Evolutionary conservation across 2,113 vertebrate genomes (phyloP).

Genomic region (Eleginops maclovinus): DNA sequence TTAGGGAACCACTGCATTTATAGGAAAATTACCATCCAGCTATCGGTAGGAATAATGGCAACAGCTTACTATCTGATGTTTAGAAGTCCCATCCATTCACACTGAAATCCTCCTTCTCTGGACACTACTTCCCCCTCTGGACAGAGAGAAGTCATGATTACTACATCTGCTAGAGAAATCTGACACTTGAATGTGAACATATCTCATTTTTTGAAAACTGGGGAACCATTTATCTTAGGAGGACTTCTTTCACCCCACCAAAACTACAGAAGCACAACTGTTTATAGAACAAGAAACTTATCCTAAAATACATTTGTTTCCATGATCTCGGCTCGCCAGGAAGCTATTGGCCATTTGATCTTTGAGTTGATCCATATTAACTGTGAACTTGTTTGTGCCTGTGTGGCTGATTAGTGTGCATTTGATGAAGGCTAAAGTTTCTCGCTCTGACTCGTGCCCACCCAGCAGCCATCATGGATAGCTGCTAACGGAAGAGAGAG

Average conservation of each 20-base stretch:
- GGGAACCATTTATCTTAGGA: slow-evolving; percentile 4
- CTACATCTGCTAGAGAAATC: not conserved
- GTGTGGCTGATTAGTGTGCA: slow-evolving; percentile 59
- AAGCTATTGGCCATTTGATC: not conserved
- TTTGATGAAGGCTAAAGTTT: slow-evolving; percentile 65
- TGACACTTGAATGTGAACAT: not conserved
- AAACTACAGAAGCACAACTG: slow-evolving; percentile 14
- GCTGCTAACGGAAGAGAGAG: slow-evolving; percentile 63
- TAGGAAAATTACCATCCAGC: too few relatives aligned
- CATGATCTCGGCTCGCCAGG: slow-evolving; percentile 1
- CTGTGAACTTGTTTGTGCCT: slow-evolving; percentile 46
- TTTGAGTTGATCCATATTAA: slow-evolving; percentile 49
- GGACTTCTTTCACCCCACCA: not conserved
- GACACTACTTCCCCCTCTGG: not conserved
- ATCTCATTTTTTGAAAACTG: not conserved
- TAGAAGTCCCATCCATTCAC: not conserved
- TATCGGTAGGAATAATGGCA: too few relatives aligned
- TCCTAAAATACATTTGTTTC: slow-evolving; percentile 6
- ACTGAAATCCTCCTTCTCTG: not conserved
- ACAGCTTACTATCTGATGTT: not conserved
- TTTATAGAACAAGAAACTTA: slow-evolving; percentile 22
- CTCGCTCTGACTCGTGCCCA: slow-evolving; percentile 63
- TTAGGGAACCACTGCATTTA: not conserved
- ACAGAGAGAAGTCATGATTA: not conserved
- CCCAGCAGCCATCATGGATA: slow-evolving; percentile 69